Evolutionary conservation across 2,113 vertebrate species (phyloP), one percentile per base, ranked within the genome.

Genomic region (Neodon shergylaensis): DNA sequence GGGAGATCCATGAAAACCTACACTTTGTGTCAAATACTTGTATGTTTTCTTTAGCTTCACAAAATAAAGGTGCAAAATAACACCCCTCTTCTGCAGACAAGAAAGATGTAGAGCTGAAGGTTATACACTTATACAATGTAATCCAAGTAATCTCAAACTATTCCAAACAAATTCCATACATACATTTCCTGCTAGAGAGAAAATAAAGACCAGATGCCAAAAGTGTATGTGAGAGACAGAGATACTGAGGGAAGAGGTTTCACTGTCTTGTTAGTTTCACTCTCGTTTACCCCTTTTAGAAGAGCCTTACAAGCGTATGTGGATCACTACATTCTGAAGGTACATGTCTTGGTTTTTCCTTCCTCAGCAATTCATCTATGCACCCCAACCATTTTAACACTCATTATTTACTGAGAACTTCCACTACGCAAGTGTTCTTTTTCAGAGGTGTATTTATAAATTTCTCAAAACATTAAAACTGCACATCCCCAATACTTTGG

Each of bases 401-500:
- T 83, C 63, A 79, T 10, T 89, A 89, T 87, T 91, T 88, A 92
- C 39, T 39, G 83, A 92, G n/a, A 42, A 86, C 33, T 88, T 90
- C 61, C 36, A 39, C 49, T 93, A 66, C 36, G 1, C 49, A 89
- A 14, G 44, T 95, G 28, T 12, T 36, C 14, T 14, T 91, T 90
- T 87, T 94, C 2, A 95, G 73, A 95, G n/a, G 44, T 49, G 1
- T n/a, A 78, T 66, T 92, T 44, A 95, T 26, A 70, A 52, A 84
- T 61, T 93, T 90, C 74, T 94, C 85, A 96, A 85, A 95, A 96
- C 24, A 84, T 63, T 96, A 89, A 88, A 94, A 94, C 31, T 58
- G 86, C 3, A 73, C 66, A 83, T 82, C 61, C 24, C 79, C 47
- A 90, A 47, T 12, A 74, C 21, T 21, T 73, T 36, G 16, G 44